Evolutionary conservation across 2,113 vertebrate genomes (phyloP).

Genomic region (Larimichthys polyactis): DNA sequence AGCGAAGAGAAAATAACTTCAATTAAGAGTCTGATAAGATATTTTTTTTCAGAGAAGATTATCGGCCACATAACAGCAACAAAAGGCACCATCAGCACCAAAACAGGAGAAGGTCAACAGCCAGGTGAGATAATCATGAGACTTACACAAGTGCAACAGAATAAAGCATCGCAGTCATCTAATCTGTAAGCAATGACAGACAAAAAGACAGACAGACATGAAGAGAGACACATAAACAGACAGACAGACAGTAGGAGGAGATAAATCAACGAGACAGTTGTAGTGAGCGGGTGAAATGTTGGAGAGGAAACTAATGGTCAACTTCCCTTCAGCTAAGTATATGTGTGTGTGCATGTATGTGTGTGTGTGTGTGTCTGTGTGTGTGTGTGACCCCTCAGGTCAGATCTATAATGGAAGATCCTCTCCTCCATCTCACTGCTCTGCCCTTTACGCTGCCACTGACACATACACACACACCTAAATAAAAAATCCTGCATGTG

Average conservation of each 20-base stretch:
- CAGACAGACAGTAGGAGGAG: conserved; percentile 7
- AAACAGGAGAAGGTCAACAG: conserved; percentile 33
- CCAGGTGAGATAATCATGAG: conserved; percentile 11
- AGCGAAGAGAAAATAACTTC: not conserved
- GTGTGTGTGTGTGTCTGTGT: conserved; percentile 1
- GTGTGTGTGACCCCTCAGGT: conserved; percentile 53
- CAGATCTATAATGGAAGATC: conserved; percentile 72
- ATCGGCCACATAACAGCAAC: conserved; percentile 6
- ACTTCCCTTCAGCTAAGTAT: conserved; percentile 31
- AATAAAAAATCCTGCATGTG: not conserved
- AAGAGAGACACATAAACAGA: not conserved
- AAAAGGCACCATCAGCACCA: conserved; percentile 21
- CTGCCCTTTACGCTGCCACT: conserved; percentile 41
- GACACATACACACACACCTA: not conserved
- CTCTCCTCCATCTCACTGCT: conserved; percentile 65
- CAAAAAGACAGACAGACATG: not conserved
- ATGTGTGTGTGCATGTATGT: too few relatives aligned
- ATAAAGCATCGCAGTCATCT: not conserved
- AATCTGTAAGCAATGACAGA: not conserved
- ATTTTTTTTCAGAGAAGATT: not conserved
- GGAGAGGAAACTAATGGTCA: conserved; percentile 58
- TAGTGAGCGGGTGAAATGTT: conserved; percentile 50
- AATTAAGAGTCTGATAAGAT: not conserved
- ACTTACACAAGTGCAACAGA: not conserved
- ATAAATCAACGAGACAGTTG: conserved; percentile 57